A percentile compares a stretch with the other conserved stretches of the same genome.
These are phyloP conservation scores for Muscina levida DNA, from an alignment of 2,888 invertebrate genomes.

Conservation along the genomic window DNA sequence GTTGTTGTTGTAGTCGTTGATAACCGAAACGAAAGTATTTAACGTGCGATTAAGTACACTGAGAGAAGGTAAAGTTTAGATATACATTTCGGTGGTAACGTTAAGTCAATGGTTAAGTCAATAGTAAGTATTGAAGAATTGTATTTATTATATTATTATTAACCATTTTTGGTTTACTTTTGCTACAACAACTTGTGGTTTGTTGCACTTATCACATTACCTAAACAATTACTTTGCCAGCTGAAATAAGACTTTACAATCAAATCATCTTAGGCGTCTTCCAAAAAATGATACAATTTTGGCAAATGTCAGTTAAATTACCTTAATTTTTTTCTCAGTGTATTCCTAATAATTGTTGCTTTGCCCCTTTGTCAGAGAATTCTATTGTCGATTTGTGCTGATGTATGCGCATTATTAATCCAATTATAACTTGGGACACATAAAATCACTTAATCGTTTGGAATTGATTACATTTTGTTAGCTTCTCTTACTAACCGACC, in stretches of 20 bases:
- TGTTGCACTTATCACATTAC: too few relatives aligned
- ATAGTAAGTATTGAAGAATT: conserved; percentile 1
- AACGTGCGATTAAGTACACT: conserved; percentile 61
- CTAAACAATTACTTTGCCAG: too few relatives aligned
- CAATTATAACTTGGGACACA: conserved; percentile 75
- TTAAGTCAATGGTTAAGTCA: too few relatives aligned
- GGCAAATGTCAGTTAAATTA: too few relatives aligned
- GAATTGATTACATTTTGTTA: conserved; percentile 68
- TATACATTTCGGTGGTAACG: too few relatives aligned
- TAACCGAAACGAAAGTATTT: conserved; percentile 68
- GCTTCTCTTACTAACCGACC: conserved; percentile 36
- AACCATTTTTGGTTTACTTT: not conserved
- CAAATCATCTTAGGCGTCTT: too few relatives aligned
- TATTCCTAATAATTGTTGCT: conserved; percentile 49
- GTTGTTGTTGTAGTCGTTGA: conserved; percentile 57
- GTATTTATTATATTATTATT: not conserved
- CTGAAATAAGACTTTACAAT: too few relatives aligned
- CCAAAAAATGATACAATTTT: too few relatives aligned
- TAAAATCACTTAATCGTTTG: conserved; percentile 76
- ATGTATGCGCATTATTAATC: conserved; percentile 75
- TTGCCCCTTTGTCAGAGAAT: conserved; percentile 16
- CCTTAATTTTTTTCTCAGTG: conserved; percentile 57
- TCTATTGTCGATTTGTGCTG: conserved; percentile 63
- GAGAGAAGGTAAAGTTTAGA: too few relatives aligned
- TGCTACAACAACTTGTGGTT: too few relatives aligned